Evolutionary conservation across 2,888 invertebrate genomes (phyloP).

Genomic region (Villa cingulata): DNA sequence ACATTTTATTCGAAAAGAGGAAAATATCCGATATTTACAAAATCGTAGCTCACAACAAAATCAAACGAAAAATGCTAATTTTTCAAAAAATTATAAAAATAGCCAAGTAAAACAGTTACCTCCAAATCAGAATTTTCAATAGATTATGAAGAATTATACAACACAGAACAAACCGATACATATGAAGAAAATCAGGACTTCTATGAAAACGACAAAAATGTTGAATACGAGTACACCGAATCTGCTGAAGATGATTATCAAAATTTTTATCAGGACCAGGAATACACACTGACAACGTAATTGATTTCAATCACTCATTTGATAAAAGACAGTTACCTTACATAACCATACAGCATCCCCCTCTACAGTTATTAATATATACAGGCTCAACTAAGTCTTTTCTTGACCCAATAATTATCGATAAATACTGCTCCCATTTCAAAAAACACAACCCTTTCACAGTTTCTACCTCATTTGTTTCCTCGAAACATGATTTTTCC

Average conservation of each 20-base stretch:
- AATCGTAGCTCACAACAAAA: background rate
- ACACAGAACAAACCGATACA: constrained; percentile 2
- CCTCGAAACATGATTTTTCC: constrained; percentile 2
- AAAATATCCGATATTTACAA: constrained; percentile 4
- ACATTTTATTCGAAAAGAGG: constrained; percentile 6
- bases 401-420: constrained; percentile 3
- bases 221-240: background rate
- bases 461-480: constrained; percentile 6
- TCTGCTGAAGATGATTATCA: background rate
- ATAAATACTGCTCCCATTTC: background rate
- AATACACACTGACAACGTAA: background rate
- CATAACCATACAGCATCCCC: background rate
- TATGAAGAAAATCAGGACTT: too few species aligned
- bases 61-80: background rate
- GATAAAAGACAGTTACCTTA: background rate
- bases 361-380: constrained; percentile 5
- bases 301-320: background rate
- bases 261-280: background rate
- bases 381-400: constrained; percentile 5
- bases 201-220: background rate
- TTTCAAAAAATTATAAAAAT: constrained; percentile 5
- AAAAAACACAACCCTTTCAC: constrained; percentile 7
- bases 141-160: constrained; percentile 2
- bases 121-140: background rate
- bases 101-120: constrained; percentile 1